A percentile compares a stretch with the other conserved stretches of the same genome.
These are phyloP conservation scores for Diplodus puntazzo DNA, from an alignment of 2,797 vertebrate genomes.

Conservation along the genomic window DNA sequence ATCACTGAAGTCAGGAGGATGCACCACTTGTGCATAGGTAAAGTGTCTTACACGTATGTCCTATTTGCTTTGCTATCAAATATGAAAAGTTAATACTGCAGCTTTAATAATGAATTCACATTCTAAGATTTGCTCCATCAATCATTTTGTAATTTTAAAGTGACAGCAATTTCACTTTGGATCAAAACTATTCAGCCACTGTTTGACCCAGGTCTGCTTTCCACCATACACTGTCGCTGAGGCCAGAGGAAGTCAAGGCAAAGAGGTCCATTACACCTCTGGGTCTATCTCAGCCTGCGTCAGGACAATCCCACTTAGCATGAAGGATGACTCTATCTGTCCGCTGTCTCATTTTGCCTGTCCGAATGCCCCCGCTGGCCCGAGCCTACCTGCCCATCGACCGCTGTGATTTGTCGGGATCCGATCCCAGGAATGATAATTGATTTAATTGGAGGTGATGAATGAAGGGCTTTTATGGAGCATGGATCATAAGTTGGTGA, in stretches of 20 bases:
- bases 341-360: conserved; percentile 78
- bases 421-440: conserved; percentile 77
- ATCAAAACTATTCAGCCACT: conserved; percentile 69
- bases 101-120: conserved; percentile 46
- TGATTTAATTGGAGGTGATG: conserved; percentile 82
- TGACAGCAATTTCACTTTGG: conserved; percentile 71
- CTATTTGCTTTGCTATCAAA: conserved; percentile 26
- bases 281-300: conserved; percentile 81
- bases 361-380: conserved; percentile 74
- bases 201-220: conserved; percentile 76
- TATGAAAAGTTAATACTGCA: conserved; percentile 30
- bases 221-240: conserved; percentile 53
- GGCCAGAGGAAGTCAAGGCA: conserved; percentile 84
- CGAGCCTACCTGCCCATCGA: conserved; percentile 69
- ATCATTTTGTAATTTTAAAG: conserved; percentile 74
- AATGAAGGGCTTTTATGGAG: conserved; percentile 73
- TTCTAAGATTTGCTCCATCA: conserved; percentile 46
- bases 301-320: conserved; percentile 83
- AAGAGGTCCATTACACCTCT: conserved; percentile 80
- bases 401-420: conserved; percentile 75
- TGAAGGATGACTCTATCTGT: conserved; percentile 85
- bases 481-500: conserved; percentile 83
- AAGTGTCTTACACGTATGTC: conserved; percentile 7
- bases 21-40: not conserved
- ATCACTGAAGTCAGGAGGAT: conserved; percentile 1